These are phyloP conservation scores for Acinonyx jubatus DNA, from an alignment of 2,113 vertebrate species.

Conservation along the genomic window DNA sequence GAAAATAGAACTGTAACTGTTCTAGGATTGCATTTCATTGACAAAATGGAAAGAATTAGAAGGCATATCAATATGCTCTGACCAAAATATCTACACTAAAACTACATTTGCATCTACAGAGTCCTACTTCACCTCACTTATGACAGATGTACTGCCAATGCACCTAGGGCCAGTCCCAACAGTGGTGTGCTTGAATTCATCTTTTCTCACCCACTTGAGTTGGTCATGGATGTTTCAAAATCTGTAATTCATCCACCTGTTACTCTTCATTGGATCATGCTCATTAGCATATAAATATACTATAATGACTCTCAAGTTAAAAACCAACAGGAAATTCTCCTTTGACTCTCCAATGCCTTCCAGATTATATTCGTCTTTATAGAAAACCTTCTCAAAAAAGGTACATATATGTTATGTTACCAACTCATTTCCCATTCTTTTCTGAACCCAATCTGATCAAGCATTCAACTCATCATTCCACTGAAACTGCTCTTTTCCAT, in stretches of 20 bases:
- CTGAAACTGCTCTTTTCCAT: neutral
- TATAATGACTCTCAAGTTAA: neutral
- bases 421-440: neutral
- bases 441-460: neutral
- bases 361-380: neutral
- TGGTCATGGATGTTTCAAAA: neutral
- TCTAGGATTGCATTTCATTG: neutral
- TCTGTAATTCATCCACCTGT: neutral
- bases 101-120: neutral
- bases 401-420: neutral
- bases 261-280: neutral
- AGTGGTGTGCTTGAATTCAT: too few species aligned
- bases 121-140: neutral
- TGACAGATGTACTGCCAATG: fast-evolving
- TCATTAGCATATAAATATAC: neutral
- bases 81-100: neutral
- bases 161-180: neutral
- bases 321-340: neutral
- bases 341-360: neutral
- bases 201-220: neutral
- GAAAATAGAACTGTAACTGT: neutral
- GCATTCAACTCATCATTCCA: neutral
- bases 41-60: neutral
- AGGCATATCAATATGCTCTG: neutral
- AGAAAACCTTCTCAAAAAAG: neutral